A percentile compares a stretch with the other conserved stretches of the same genome.
These are phyloP conservation scores for Macrostomum lignano DNA, from an alignment of 1,140 invertebrate species.

Conservation along the genomic window DNA sequence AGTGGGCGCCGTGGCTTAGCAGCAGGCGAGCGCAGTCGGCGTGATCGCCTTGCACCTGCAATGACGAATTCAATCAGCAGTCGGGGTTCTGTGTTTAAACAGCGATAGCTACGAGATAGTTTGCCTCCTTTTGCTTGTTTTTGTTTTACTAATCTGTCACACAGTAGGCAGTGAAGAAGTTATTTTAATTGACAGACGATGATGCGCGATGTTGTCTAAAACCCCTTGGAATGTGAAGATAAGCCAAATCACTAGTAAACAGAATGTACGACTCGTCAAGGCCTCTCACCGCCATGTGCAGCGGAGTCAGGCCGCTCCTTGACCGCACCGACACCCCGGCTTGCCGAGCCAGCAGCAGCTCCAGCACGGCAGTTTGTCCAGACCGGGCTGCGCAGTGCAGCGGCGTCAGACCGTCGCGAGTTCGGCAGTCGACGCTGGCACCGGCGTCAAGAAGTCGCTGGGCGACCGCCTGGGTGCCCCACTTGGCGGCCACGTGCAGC, in stretches of 20 bases:
- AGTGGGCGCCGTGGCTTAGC: constrained; percentile 71
- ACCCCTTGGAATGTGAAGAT: no score
- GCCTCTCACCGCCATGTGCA: constrained; percentile 47
- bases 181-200: no score
- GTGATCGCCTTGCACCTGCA: constrained; percentile 90
- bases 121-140: no score
- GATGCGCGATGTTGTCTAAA: no score
- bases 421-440: constrained; percentile 1
- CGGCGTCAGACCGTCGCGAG: constrained; percentile 56
- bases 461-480: constrained; percentile 93
- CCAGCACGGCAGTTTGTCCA: constrained; percentile 82
- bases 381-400: constrained; percentile 61
- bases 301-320: constrained; percentile 76
- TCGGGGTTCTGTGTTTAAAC: no score
- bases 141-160: no score
- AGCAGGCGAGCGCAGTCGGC: constrained; percentile 85
- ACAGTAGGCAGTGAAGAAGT: no score
- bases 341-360: constrained; percentile 64
- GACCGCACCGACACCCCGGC: no score
- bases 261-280: no score
- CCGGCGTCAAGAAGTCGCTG: constrained; percentile 35
- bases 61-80: no score
- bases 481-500: constrained; percentile 78
- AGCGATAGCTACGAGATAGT: no score
- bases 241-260: no score